Conservation (phyloP, 2,888 invertebrate genomes). For the Platycheirus rosarum region DNA sequence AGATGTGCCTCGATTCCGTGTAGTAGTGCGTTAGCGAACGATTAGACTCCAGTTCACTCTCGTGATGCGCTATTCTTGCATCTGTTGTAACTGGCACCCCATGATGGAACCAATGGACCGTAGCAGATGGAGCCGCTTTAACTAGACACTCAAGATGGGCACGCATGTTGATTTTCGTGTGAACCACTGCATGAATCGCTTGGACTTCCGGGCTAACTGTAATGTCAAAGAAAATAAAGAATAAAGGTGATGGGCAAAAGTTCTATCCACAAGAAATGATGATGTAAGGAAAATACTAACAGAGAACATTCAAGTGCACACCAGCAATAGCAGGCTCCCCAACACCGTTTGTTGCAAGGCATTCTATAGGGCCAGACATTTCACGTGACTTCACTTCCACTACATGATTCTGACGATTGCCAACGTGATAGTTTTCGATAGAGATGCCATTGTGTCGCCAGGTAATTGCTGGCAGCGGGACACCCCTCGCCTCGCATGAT, state of each 20-base stretch:
- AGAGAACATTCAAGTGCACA: slow-evolving; percentile 88
- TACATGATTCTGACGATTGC: slow-evolving; percentile 79
- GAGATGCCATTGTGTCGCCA: slow-evolving; percentile 84
- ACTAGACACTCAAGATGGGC: slow-evolving; percentile 88
- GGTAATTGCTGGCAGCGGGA: slow-evolving; percentile 88
- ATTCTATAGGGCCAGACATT: slow-evolving; percentile 89
- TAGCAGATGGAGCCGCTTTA: slow-evolving; percentile 87
- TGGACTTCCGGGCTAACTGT: slow-evolving; percentile 90
- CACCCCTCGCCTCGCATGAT: slow-evolving; percentile 88
- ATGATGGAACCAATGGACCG: slow-evolving; percentile 87
- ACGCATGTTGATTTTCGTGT: slow-evolving; percentile 88
- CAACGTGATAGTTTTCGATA: slow-evolving; percentile 77
- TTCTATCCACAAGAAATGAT: neutral
- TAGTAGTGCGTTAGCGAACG: slow-evolving; percentile 84
- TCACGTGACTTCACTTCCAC: slow-evolving; percentile 84
- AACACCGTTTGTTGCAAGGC: slow-evolving; percentile 89
- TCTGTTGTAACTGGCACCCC: slow-evolving; percentile 84
- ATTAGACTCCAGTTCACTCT: slow-evolving; percentile 80
- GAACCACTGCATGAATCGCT: slow-evolving; percentile 87
- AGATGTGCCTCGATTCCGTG: slow-evolving; percentile 85
- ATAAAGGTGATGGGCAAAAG: slow-evolving; percentile 14
- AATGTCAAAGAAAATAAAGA: slow-evolving; percentile 25
- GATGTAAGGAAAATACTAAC: slow-evolving; percentile 83
- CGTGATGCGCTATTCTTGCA: slow-evolving; percentile 80
- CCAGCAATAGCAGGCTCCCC: slow-evolving; percentile 88